A percentile compares a stretch with the other conserved stretches of the same genome.
Conservation (phyloP, 2,113 vertebrate genomes). For the Maccullochella peelii region DNA sequence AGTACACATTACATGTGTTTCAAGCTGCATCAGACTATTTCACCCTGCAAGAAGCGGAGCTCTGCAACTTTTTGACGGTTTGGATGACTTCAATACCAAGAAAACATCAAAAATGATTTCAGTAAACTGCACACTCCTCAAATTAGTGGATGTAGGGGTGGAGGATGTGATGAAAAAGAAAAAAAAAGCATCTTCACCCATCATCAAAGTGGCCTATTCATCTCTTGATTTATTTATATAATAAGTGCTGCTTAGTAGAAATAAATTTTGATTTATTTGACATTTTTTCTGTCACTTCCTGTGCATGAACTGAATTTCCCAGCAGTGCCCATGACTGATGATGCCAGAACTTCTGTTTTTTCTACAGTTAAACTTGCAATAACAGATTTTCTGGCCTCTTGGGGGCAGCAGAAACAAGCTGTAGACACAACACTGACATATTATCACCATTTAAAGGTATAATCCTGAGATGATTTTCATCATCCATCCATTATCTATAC, state of each 20-base stretch:
- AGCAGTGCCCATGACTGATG: constrained; percentile 3
- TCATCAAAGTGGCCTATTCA: background rate
- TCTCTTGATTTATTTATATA: background rate
- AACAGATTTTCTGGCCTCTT: background rate
- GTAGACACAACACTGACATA: background rate
- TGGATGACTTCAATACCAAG: background rate
- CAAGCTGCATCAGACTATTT: constrained; percentile 11
- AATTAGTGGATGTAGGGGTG: background rate
- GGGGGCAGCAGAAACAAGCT: background rate
- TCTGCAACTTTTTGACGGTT: background rate
- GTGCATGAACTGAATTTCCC: constrained; percentile 10
- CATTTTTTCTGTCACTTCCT: background rate
- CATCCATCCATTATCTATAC: too few species aligned
- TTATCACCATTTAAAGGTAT: background rate
- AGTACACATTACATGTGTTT: constrained; percentile 19
- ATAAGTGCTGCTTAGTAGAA: background rate
- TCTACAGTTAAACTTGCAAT: background rate
- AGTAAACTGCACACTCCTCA: constrained; percentile 5
- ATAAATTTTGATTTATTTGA: background rate
- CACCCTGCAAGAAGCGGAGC: background rate
- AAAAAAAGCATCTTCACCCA: background rate
- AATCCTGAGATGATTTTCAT: too few species aligned
- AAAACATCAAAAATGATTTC: constrained; percentile 29
- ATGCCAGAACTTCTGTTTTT: background rate
- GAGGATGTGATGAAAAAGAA: constrained; percentile 4